Percentiles rank a stretch among this genome's conserved stretches.
phyloP scores from a whole-genome alignment of 2,888 invertebrate genomes.

The Oeneis ivallda region DNA sequence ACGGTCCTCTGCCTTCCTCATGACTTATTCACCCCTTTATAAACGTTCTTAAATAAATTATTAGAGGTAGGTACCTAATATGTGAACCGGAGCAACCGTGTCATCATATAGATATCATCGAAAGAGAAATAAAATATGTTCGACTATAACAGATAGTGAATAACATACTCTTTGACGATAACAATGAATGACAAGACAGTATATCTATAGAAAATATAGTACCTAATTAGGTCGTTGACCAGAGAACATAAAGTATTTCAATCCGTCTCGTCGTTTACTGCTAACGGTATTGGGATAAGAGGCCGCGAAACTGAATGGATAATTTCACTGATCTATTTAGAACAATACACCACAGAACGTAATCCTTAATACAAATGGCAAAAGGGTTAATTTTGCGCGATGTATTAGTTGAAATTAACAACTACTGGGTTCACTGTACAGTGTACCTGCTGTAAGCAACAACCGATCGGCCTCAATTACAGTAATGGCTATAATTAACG shows the following conservation, averaged over 20 bases:
- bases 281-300: constrained; percentile 37
- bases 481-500: constrained; percentile 30
- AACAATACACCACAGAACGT: constrained; percentile 21
- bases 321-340: constrained; percentile 39
- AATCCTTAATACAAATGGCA: not conserved
- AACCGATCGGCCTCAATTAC: constrained; percentile 30
- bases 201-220: constrained; percentile 13
- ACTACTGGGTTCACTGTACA: constrained; percentile 27
- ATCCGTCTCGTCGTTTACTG: constrained; percentile 35
- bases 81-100: not conserved
- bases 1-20: no score
- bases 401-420: not conserved
- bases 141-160: not conserved
- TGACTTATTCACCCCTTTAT: no score
- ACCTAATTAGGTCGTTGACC: constrained; percentile 38
- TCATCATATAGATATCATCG: not conserved
- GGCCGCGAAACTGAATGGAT: constrained; percentile 37
- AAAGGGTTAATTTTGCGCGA: constrained; percentile 17
- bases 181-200: constrained; percentile 10
- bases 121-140: not conserved
- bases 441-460: constrained; percentile 29
- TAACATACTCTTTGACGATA: not conserved
- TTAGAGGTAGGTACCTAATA: not conserved
- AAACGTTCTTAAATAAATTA: no score
- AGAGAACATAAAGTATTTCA: constrained; percentile 35